These are phyloP conservation scores for Tiliqua scincoides DNA, from an alignment of 2,113 vertebrate genomes.

Conservation along the genomic window DNA sequence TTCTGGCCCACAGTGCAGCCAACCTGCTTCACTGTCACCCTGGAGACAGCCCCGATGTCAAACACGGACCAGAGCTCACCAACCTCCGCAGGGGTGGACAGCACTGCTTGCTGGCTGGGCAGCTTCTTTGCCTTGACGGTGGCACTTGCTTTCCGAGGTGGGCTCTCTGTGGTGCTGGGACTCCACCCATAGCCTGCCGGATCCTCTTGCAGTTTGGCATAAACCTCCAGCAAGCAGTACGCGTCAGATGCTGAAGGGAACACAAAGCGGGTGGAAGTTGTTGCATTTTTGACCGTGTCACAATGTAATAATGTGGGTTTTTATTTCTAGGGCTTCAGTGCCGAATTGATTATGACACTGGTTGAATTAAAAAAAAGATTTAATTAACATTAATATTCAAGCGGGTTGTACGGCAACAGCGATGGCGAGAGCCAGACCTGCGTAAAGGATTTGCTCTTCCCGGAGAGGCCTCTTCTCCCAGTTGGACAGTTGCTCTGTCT, in stretches of 20 bases:
- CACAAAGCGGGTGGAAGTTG: background rate
- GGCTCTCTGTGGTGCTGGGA: constrained; percentile 62
- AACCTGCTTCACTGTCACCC: background rate
- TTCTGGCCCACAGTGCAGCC: background rate
- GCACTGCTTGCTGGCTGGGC: constrained; percentile 42
- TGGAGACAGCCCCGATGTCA: background rate
- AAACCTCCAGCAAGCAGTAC: constrained; percentile 87
- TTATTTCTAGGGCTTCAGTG: too few relatives aligned
- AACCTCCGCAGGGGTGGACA: constrained; percentile 46
- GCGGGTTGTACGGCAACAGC: too few relatives aligned
- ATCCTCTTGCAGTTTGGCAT: constrained; percentile 75
- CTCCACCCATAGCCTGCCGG: constrained; percentile 73
- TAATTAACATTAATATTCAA: too few relatives aligned
- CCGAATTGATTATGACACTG: too few relatives aligned
- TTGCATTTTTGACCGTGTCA: background rate
- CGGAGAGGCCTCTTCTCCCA: constrained; percentile 87
- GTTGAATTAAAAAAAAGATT: too few relatives aligned
- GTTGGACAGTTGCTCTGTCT: constrained; percentile 88
- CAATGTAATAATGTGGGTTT: background rate
- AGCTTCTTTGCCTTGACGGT: constrained; percentile 57
- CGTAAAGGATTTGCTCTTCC: constrained; percentile 84
- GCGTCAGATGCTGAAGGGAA: constrained; percentile 74
- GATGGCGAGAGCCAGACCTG: constrained; percentile 71
- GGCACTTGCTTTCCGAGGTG: constrained; percentile 34
- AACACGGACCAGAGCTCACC: background rate